phyloP scores from a whole-genome alignment of 2,797 vertebrate species.

The Artibeus jamaicensis region DNA sequence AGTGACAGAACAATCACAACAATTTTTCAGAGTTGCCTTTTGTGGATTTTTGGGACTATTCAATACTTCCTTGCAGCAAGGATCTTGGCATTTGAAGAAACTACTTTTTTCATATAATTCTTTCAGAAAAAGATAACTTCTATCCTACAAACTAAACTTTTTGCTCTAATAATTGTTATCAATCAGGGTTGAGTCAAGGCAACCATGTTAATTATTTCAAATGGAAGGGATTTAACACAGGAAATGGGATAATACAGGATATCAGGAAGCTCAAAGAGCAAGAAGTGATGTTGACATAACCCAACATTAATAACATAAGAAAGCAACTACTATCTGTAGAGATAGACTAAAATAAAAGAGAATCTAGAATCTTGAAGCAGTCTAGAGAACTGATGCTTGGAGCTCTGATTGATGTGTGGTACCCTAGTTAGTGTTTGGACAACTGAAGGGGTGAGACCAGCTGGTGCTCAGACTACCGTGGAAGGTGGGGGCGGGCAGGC shows the following conservation, averaged over 20 bases:
- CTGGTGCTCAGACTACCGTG: not conserved
- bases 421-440: not conserved
- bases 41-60: not conserved
- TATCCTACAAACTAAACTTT: not conserved
- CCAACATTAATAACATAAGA: not conserved
- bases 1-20: not conserved
- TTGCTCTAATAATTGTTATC: not conserved
- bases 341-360: not conserved
- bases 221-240: not conserved
- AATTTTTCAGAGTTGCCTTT: not conserved
- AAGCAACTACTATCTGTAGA: not conserved
- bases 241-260: not conserved
- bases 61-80: not conserved
- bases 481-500: not conserved
- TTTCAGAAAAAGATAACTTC: not conserved
- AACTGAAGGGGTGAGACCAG: not conserved
- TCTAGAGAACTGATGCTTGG: not conserved
- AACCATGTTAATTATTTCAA: not conserved
- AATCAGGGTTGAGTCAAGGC: not conserved
- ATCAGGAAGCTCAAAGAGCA: not conserved
- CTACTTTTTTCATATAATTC: not conserved
- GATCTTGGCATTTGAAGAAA: not conserved
- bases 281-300: not conserved
- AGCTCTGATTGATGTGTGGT: not conserved
- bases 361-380: not conserved